Conservation (phyloP, 2,888 invertebrate genomes). For the Ernsta delagoae region DNA sequence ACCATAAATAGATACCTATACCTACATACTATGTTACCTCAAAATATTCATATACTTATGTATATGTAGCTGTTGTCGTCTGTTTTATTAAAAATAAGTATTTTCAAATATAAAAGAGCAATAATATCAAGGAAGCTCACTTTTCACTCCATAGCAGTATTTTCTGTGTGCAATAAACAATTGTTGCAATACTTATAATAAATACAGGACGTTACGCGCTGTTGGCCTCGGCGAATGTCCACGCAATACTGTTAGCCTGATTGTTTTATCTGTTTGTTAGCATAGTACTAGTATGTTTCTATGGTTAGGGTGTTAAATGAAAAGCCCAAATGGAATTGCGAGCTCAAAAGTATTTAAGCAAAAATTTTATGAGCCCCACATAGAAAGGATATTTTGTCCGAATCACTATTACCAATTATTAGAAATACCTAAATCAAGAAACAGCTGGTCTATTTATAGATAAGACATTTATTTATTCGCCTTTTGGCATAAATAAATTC, state of each 20-base stretch:
- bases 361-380: too few species aligned
- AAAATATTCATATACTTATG: too few species aligned
- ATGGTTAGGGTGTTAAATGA: neutral
- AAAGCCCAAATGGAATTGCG: neutral
- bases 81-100: neutral
- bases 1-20: too few species aligned
- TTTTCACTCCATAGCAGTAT: neutral
- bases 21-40: too few species aligned
- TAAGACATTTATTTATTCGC: too few species aligned
- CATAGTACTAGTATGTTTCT: neutral
- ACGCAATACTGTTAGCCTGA: slow-evolving; percentile 1
- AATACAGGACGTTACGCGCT: slow-evolving; percentile 16
- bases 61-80: neutral
- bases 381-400: too few species aligned
- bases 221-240: slow-evolving; percentile 9
- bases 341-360: neutral
- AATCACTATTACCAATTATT: too few species aligned
- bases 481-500: too few species aligned
- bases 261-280: neutral
- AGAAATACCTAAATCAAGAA: too few species aligned
- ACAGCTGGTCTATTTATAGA: too few species aligned
- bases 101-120: neutral
- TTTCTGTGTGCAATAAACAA: neutral
- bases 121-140: neutral
- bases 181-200: slow-evolving; percentile 10